Percentiles rank a stretch among this genome's conserved stretches.
phyloP scores from a whole-genome alignment of 2,113 vertebrate species.

The Leuciscus idus region DNA sequence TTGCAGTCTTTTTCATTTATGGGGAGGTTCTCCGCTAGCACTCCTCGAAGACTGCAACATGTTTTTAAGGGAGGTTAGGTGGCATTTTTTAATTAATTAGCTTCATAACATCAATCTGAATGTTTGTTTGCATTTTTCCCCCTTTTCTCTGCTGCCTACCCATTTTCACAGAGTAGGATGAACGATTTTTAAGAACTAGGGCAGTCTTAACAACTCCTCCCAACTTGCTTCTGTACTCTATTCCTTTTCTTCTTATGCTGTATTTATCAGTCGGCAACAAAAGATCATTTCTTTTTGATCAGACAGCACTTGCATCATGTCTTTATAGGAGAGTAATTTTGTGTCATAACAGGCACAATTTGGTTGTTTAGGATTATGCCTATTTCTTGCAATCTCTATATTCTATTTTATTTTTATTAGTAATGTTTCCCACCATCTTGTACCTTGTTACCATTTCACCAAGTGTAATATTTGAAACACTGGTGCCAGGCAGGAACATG shows the following conservation, averaged over 20 bases:
- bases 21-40: slow-evolving; percentile 40
- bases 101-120: slow-evolving; percentile 39
- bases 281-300: slow-evolving; percentile 19
- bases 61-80: neutral
- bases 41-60: slow-evolving; percentile 12
- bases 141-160: slow-evolving; percentile 23
- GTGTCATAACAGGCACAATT: neutral
- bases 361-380: neutral
- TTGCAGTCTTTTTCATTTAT: slow-evolving; percentile 61
- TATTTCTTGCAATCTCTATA: neutral
- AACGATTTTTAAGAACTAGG: slow-evolving; percentile 33
- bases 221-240: slow-evolving; percentile 4
- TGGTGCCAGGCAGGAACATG: slow-evolving; percentile 34
- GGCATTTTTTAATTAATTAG: neutral
- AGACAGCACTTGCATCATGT: neutral
- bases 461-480: slow-evolving; percentile 24
- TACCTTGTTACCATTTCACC: slow-evolving; percentile 11
- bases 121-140: slow-evolving; percentile 11
- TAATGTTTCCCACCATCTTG: neutral
- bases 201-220: slow-evolving; percentile 31
- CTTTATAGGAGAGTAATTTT: neutral
- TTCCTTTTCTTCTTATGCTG: slow-evolving; percentile 16
- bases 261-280: slow-evolving; percentile 31
- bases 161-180: slow-evolving; percentile 17
- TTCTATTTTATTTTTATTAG: neutral